These are phyloP conservation scores for Melanotaenia nigrans DNA, from an alignment of 2,797 vertebrate species.

Conservation along the genomic window DNA sequence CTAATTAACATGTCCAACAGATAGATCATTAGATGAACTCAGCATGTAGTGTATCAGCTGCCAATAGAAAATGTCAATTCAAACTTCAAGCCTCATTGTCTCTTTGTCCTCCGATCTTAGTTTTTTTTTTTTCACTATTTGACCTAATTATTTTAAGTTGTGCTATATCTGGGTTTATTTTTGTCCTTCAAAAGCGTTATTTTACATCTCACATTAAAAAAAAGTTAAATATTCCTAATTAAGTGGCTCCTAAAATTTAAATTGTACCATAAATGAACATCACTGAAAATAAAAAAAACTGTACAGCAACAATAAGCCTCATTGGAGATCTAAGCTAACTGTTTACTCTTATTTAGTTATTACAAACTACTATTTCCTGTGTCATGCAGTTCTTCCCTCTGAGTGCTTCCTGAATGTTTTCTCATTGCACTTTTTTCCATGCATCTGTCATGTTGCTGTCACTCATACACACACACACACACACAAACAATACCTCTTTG, in stretches of 20 bases:
- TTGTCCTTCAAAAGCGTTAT: not conserved
- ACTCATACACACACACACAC: conserved; percentile 25
- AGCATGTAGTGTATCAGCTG: conserved; percentile 52
- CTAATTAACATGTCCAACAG: conserved; percentile 73
- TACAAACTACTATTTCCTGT: conserved; percentile 54
- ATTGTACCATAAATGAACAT: not conserved
- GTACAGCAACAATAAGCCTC: conserved; percentile 41
- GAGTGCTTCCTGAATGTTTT: conserved; percentile 42
- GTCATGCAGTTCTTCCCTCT: conserved; percentile 46
- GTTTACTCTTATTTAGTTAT: conserved; percentile 56
- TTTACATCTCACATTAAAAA: not conserved
- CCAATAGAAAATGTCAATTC: conserved; percentile 57
- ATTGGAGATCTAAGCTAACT: conserved; percentile 43
- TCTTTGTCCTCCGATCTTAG: not conserved
- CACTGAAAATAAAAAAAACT: conserved; percentile 2
- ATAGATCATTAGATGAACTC: conserved; percentile 73
- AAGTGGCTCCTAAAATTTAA: not conserved
- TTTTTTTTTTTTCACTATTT: not conserved
- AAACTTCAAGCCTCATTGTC: conserved; percentile 30
- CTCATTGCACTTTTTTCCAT: conserved; percentile 30
- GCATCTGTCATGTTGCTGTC: not conserved
- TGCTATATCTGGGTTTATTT: not conserved
- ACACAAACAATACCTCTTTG: conserved; percentile 29
- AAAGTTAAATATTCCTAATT: not conserved
- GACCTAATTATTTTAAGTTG: not conserved